phyloP scores from a whole-genome alignment of 2,113 vertebrate genomes.

The Hypanus sabinus region DNA sequence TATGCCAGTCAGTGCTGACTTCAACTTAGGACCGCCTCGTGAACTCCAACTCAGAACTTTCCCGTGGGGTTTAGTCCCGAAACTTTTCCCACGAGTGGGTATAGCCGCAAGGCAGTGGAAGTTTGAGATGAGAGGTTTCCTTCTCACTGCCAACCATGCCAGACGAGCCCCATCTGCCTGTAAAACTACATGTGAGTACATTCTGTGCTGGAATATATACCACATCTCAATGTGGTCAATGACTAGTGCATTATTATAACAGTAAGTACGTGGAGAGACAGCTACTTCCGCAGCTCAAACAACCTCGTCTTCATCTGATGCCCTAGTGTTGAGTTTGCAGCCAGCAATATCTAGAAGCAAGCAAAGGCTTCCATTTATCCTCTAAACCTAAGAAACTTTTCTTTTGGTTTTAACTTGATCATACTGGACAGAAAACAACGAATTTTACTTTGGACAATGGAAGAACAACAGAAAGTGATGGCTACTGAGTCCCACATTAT shows the following conservation, averaged over 20 bases:
- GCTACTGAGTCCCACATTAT: background rate
- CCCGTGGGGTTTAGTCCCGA: no score
- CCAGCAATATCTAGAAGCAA: background rate
- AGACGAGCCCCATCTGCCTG: no score
- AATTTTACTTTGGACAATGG: constrained; percentile 7
- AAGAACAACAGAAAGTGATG: background rate
- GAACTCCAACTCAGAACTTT: no score
- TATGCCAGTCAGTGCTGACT: no score
- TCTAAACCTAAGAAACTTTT: background rate
- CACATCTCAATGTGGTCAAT: background rate
- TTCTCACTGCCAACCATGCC: no score
- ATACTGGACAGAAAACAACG: background rate
- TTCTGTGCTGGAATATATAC: no score
- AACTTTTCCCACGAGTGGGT: no score
- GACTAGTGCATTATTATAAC: background rate
- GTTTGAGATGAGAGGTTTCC: no score
- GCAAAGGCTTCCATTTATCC: background rate
- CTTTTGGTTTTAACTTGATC: background rate
- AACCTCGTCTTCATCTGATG: background rate
- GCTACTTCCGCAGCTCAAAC: background rate
- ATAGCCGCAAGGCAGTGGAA: no score
- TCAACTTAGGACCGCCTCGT: no score
- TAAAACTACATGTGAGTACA: no score
- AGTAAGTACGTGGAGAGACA: background rate
- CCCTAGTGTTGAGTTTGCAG: background rate